These are phyloP conservation scores for Rhinichthys klamathensis DNA, from an alignment of 2,113 vertebrate species.

Conservation along the genomic window DNA sequence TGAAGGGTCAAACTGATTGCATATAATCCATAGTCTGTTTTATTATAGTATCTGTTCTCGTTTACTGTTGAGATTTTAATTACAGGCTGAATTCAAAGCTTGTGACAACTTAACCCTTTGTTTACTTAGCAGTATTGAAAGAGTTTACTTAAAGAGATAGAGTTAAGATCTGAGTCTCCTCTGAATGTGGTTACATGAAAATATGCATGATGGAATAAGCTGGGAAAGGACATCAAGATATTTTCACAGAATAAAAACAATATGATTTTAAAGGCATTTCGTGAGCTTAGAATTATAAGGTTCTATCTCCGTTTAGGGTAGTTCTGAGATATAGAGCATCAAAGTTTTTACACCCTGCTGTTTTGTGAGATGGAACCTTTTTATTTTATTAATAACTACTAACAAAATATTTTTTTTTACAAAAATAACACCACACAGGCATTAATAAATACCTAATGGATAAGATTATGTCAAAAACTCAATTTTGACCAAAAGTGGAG, in stretches of 20 bases:
- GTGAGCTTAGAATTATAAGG: no score
- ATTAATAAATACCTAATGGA: no score
- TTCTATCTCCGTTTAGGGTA: no score
- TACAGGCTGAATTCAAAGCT: constrained; percentile 19
- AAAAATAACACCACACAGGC: no score
- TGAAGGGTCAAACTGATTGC: constrained; percentile 7
- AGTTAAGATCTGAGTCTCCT: neutral
- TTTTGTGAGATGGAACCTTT: no score
- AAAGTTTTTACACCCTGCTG: no score
- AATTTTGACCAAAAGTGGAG: no score
- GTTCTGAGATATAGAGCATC: no score
- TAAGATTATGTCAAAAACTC: no score
- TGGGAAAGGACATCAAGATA: neutral
- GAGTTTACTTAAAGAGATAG: neutral
- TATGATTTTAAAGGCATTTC: neutral
- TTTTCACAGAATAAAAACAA: neutral
- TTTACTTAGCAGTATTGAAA: neutral
- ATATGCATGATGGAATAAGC: constrained; percentile 5
- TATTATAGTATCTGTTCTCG: neutral
- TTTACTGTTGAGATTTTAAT: constrained; percentile 12
- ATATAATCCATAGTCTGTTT: constrained; percentile 15
- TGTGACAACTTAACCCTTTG: neutral
- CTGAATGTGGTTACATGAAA: neutral
- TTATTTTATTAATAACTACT: no score
- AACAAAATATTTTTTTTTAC: no score